Conservation (phyloP, 2,113 vertebrate genomes). For the Triplophysa rosa region DNA sequence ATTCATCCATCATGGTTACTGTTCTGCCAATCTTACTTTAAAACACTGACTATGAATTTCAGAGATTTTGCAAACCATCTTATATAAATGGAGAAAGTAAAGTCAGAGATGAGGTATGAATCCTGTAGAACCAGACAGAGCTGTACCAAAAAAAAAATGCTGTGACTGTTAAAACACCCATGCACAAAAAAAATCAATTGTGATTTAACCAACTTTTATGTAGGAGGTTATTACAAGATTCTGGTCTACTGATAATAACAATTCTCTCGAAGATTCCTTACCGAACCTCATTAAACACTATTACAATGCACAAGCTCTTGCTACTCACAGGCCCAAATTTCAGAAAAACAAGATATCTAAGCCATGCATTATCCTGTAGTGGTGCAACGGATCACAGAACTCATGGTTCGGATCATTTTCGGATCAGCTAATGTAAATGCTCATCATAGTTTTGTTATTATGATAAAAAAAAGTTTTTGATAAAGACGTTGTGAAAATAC, state of each 20-base stretch:
- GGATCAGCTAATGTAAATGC: too few species aligned
- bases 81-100: neutral
- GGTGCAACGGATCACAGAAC: too few species aligned
- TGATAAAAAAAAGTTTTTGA: too few species aligned
- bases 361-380: too few species aligned
- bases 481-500: too few species aligned
- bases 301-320: neutral
- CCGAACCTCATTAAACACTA: neutral
- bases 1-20: too few species aligned
- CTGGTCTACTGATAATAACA: neutral
- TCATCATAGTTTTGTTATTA: too few species aligned
- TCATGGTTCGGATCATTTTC: too few species aligned
- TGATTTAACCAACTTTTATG: neutral
- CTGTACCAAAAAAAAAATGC: neutral
- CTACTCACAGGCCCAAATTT: neutral
- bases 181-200: neutral
- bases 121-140: neutral
- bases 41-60: neutral
- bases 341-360: too few species aligned
- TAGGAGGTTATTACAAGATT: neutral
- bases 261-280: neutral
- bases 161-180: neutral
- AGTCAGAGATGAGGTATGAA: neutral
- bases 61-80: neutral
- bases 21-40: too few species aligned